Evolutionary conservation across 2,888 invertebrate genomes (phyloP), one percentile per base, ranked within the genome.

Genomic region (Xestia sexstrigata): DNA sequence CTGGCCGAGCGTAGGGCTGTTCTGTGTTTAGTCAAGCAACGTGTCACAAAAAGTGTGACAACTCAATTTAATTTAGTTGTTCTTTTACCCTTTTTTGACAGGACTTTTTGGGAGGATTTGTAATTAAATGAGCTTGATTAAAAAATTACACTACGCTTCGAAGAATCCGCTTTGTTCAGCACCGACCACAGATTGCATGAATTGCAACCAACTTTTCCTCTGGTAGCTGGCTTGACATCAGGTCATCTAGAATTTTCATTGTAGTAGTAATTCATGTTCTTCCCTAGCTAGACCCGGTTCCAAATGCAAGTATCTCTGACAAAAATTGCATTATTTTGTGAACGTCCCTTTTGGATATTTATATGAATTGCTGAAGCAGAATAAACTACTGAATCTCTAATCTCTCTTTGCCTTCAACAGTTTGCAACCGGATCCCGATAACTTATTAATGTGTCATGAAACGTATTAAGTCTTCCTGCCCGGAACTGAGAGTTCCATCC

Each of bases 1-100:
- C 62, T 85, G 76, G 70, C 76, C 73, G 74, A 79, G 70, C 66
- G n/a, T 90, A 93, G 92, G 87, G 93, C 90, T 90, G 88, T 20
- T 69, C n/a, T 65, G 71, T 35, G 78, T 67, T 35, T 67, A 73
- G 15, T 74, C 68, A 55, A 78, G 60, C 74, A 65, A 82, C n/a
- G 45, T 69, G 82, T 69, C 71, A 82, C 58, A 76, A 82, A 81
- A 81, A 71, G 66, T 49, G 76, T 58, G 71, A 81, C 78, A 78
- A n/a, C 77, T 81, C 42, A 73, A 82, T 82, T 82, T 81, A 63
- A 76, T 70, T 67, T 30, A 11, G 15, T 23, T 47, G 13, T 42
- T 55, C 55, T 58, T 30, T 60, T 52, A 42, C 5, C n/a, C 30
- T 47, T 81, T 76, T 71, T 68, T 20, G 35, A 30, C 26, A 7